A percentile compares a stretch with the other conserved stretches of the same genome.
Evolutionary conservation across 2,888 invertebrate species (phyloP).

Genomic region (Thalpophila matura): DNA sequence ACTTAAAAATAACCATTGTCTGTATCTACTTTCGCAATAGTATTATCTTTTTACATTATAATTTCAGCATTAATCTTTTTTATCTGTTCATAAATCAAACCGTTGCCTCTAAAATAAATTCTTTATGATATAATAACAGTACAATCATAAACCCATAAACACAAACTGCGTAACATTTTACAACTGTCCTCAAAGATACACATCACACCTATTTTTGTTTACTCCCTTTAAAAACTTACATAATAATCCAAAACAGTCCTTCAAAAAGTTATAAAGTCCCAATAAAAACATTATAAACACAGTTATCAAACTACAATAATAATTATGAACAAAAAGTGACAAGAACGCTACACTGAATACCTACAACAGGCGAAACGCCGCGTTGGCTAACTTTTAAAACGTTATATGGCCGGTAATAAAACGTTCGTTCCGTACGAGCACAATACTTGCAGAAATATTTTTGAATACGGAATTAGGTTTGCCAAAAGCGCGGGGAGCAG

Average conservation of each 20-base stretch:
- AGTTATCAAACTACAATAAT: conserved; percentile 86
- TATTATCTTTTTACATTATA: no score
- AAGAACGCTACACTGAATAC: conserved; percentile 70
- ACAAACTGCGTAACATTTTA: conserved; percentile 31
- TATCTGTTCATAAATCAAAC: not conserved
- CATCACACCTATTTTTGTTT: conserved; percentile 58
- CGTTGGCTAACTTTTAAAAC: conserved; percentile 89
- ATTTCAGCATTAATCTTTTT: no score
- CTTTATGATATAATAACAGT: conserved; percentile 16
- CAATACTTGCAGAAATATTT: conserved; percentile 91
- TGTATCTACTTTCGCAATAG: no score
- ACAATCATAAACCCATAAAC: conserved; percentile 46
- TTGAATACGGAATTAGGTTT: conserved; percentile 91
- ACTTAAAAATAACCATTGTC: no score
- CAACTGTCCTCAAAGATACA: conserved; percentile 41
- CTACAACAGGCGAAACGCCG: conserved; percentile 72
- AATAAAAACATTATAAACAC: conserved; percentile 73
- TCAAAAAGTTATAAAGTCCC: conserved; percentile 74
- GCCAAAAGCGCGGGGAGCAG: conserved; percentile 90
- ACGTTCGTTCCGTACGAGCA: conserved; percentile 88
- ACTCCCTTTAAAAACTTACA: conserved; percentile 41
- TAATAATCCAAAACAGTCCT: conserved; percentile 56
- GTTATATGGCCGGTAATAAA: conserved; percentile 90
- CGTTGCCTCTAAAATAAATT: not conserved
- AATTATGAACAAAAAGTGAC: conserved; percentile 82